Evolutionary conservation across 2,888 invertebrate species (phyloP), one percentile per base, ranked within the genome.

Genomic region (Mesorhabditis sp.): DNA sequence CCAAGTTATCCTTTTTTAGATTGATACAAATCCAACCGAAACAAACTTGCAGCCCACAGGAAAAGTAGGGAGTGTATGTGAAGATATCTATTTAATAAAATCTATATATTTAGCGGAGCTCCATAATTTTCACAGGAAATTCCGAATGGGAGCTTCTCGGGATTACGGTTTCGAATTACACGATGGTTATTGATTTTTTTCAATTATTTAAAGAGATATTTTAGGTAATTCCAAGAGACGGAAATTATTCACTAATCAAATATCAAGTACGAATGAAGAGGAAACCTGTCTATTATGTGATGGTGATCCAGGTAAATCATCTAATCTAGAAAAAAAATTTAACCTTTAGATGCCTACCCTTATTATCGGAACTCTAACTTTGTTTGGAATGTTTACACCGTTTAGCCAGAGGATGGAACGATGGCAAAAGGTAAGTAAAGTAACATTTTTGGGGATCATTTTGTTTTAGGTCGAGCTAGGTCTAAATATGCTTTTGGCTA

Each of bases 321-420:
- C 28, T 28, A 62, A 2, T n/a, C n/a, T 13, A 13, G 6, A 7
- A 65, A 15, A n/a, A 43, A 6, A 43, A 7, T 65, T 65, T 43
- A 10, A 42, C 3, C n/a, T 50, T 65, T 64, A 75, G 74, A 77
- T 77, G 1, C 79, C 79, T 5, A 77, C 78, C 10, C 74, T 80
- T 65, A 78, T 80, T 45, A 70, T 80, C 2, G 73, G 74, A 13
- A 78, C 79, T 3, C 69, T 80, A 43, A 76, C 77, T 4, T 74
- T 80, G 6, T 80, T 80, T 62, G 79, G 79, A 4, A 71, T 80
- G 5, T 80, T 80, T 71, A 77, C 79, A 6, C 79, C 79, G 10
- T 78, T 76, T 45, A 72, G 70, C 42, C 72, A 73, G 15, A 67
- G 70, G 50, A 72, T 72, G 28, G 75, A 78, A 62, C 43, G 79